These are phyloP conservation scores for Alfaro cultratus DNA, from an alignment of 2,797 vertebrate species.

Conservation along the genomic window DNA sequence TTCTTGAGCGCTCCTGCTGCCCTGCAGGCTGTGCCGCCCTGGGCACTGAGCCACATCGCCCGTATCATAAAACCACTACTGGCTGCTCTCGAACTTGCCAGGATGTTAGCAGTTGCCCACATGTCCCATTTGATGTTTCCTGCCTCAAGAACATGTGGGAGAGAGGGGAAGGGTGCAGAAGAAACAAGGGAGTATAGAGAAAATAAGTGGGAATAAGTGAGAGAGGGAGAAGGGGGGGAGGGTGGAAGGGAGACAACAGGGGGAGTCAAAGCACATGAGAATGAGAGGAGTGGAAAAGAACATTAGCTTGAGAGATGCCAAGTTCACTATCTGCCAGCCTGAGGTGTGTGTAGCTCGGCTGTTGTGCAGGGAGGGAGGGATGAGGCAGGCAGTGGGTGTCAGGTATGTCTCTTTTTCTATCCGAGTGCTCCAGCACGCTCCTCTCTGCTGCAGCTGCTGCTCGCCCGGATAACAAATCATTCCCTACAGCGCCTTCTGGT, in stretches of 20 bases:
- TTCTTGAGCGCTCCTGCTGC: neutral
- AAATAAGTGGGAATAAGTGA: constrained; percentile 55
- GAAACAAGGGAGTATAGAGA: constrained; percentile 51
- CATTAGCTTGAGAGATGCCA: constrained; percentile 76
- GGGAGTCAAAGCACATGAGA: constrained; percentile 66
- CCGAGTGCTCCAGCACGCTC: constrained; percentile 59
- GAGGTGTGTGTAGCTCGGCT: constrained; percentile 73
- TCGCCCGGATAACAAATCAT: constrained; percentile 83
- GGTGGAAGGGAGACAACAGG: neutral
- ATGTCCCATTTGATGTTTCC: constrained; percentile 78
- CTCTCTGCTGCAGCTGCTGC: constrained; percentile 70
- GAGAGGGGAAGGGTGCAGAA: constrained; percentile 53
- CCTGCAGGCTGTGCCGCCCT: neutral
- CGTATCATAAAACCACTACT: neutral
- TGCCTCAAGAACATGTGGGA: constrained; percentile 77
- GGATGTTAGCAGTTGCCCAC: constrained; percentile 68
- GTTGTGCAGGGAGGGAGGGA: constrained; percentile 50
- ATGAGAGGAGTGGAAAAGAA: constrained; percentile 77
- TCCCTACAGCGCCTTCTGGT: constrained; percentile 84
- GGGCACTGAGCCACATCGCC: neutral
- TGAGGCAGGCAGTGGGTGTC: constrained; percentile 76
- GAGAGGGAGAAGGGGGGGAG: constrained; percentile 45
- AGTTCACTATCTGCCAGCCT: constrained; percentile 77
- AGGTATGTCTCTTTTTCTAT: constrained; percentile 77
- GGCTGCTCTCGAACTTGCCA: constrained; percentile 73